These are phyloP conservation scores for Paradisaea rubra DNA, from an alignment of 2,113 vertebrate species.

Conservation along the genomic window DNA sequence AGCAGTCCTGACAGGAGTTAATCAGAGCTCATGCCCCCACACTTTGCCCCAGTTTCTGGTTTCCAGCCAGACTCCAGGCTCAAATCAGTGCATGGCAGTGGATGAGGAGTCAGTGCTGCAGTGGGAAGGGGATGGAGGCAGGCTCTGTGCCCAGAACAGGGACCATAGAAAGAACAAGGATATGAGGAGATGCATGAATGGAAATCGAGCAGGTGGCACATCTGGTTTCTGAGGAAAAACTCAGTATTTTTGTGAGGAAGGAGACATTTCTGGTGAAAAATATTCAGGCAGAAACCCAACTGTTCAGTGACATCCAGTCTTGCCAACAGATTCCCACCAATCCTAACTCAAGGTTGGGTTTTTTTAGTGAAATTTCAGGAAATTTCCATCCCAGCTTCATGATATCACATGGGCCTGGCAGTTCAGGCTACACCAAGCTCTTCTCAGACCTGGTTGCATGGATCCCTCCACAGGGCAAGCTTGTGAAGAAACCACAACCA, in stretches of 20 bases:
- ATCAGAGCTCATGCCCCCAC: background rate
- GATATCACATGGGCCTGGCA: background rate
- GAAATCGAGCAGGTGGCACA: rapidly evolving
- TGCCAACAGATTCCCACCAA: background rate
- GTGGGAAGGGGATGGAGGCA: background rate
- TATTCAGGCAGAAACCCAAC: background rate
- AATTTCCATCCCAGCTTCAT: background rate
- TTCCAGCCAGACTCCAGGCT: background rate
- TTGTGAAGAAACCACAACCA: background rate
- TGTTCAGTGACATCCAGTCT: background rate
- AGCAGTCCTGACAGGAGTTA: background rate
- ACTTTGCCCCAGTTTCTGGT: background rate
- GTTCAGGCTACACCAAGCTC: background rate
- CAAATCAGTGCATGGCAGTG: rapidly evolving
- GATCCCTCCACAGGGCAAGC: background rate
- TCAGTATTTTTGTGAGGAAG: background rate
- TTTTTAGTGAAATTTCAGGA: background rate
- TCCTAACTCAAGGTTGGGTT: rapidly evolving
- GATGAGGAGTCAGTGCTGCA: background rate
- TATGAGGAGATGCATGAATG: background rate
- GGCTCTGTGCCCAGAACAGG: background rate
- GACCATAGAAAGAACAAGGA: background rate
- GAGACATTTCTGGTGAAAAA: background rate
- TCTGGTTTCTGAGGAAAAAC: background rate
- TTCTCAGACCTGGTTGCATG: background rate